Evolutionary conservation across 2,113 vertebrate genomes (phyloP).

Genomic region (Thermophis baileyi): DNA sequence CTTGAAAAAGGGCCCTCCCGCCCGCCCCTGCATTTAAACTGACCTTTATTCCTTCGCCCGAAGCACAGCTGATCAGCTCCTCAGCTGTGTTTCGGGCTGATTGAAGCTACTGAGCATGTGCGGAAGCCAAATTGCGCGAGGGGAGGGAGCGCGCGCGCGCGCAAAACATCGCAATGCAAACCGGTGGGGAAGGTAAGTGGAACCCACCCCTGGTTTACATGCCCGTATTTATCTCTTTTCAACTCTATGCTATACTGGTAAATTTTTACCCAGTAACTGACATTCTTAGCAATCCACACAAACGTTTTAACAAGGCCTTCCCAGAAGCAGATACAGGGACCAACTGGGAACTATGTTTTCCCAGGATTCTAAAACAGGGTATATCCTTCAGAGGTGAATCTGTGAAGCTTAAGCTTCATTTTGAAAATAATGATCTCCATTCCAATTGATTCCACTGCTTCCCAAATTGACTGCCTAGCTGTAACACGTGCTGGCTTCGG

Average conservation of each 20-base stretch:
- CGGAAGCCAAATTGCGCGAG: too few species aligned
- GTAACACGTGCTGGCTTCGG: rapidly evolving
- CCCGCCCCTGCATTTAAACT: too few species aligned
- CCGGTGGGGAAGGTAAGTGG: too few species aligned
- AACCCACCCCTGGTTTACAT: too few species aligned
- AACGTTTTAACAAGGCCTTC: background rate
- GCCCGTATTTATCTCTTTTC: background rate
- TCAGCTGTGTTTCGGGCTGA: too few species aligned
- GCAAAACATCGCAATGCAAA: too few species aligned
- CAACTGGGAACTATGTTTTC: background rate
- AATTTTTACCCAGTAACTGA: background rate
- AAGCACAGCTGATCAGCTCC: too few species aligned
- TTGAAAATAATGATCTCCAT: background rate
- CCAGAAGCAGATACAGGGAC: background rate
- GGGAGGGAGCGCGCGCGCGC: too few species aligned
- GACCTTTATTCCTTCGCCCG: too few species aligned
- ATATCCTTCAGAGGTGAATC: background rate
- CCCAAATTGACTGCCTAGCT: background rate
- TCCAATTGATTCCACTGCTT: background rate
- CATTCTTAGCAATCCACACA: background rate
- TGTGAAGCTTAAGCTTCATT: background rate
- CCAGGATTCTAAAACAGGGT: background rate
- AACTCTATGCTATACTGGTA: background rate
- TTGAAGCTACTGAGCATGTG: too few species aligned
- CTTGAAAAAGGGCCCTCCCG: too few species aligned